Conservation (phyloP, 2,888 invertebrate species). For the Muschampia staudingeri region DNA sequence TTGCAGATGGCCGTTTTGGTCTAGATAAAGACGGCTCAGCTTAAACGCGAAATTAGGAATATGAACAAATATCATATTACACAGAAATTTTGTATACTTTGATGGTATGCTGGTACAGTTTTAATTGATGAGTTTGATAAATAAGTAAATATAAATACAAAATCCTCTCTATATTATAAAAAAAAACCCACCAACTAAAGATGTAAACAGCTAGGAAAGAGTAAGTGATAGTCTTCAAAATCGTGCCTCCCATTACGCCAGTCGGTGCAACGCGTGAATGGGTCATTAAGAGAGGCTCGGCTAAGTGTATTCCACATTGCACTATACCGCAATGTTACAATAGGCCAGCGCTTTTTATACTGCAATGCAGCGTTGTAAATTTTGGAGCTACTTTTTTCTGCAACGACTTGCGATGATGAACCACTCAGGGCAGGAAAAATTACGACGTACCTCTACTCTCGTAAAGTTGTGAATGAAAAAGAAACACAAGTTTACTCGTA, state of each 20-base stretch:
- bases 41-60: not conserved
- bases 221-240: slow-evolving; percentile 43
- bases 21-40: not conserved
- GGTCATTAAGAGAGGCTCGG: slow-evolving; percentile 80
- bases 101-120: not conserved
- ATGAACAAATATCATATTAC: too few relatives aligned
- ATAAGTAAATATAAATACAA: not conserved
- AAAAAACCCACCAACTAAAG: slow-evolving; percentile 23
- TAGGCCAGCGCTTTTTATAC: slow-evolving; percentile 21
- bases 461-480: not conserved
- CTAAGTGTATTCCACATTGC: slow-evolving; percentile 76
- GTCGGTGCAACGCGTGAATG: slow-evolving; percentile 79
- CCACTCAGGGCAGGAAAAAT: not conserved
- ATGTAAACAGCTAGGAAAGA: slow-evolving; percentile 18
- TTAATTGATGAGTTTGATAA: not conserved
- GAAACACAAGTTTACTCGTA: not conserved
- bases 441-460: not conserved
- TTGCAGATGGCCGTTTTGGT: slow-evolving; percentile 19
- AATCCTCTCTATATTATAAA: not conserved
- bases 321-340: slow-evolving; percentile 58
- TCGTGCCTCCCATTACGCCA: slow-evolving; percentile 78
- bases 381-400: not conserved
- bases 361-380: slow-evolving; percentile 31
- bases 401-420: not conserved
- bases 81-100: too few relatives aligned